phyloP scores from a whole-genome alignment of 2,888 invertebrate genomes.

The Norana najaformis region DNA sequence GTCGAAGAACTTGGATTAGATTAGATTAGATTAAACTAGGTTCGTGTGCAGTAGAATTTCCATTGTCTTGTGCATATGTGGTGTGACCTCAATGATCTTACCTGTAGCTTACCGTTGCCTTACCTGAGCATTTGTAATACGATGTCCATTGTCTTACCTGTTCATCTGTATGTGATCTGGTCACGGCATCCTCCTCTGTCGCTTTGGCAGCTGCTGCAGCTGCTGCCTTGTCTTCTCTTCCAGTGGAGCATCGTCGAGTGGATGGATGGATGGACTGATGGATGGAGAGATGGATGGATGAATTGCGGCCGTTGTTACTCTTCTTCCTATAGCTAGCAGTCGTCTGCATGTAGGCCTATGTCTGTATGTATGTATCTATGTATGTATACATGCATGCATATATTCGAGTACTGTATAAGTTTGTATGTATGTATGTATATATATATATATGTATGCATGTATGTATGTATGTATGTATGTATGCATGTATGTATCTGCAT shows the following conservation, averaged over 20 bases:
- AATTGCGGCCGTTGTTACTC: no score
- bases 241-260: neutral
- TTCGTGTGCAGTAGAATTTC: neutral
- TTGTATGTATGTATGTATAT: neutral
- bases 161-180: neutral
- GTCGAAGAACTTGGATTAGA: no score
- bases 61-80: no score
- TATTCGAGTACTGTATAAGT: neutral
- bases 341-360: neutral
- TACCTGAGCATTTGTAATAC: neutral
- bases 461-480: neutral
- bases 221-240: neutral
- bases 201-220: slow-evolving; percentile 13
- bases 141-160: neutral
- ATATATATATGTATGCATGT: neutral
- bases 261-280: neutral
- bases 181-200: neutral
- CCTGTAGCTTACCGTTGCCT: no score
- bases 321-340: no score
- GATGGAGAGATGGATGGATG: neutral
- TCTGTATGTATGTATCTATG: neutral
- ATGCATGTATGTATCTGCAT: neutral
- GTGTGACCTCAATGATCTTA: no score
- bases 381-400: neutral
- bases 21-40: no score